Evolutionary conservation across 2,113 vertebrate species (phyloP).

Genomic region (Hiodon tergisus): DNA sequence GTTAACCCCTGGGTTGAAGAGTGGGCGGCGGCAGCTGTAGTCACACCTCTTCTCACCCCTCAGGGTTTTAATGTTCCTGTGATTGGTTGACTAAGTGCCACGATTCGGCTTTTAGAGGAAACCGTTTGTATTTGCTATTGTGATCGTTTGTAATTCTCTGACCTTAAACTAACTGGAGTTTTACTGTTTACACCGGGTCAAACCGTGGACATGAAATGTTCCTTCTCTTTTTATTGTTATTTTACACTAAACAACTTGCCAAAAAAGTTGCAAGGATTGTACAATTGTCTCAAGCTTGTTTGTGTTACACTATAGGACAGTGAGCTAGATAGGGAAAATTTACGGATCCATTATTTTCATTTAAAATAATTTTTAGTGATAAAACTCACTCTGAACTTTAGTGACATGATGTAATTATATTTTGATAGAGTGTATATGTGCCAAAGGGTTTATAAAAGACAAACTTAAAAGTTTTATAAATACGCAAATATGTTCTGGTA

Average conservation of each 20-base stretch:
- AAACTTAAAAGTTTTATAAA: conserved; percentile 35
- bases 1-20: too few relatives aligned
- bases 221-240: background rate
- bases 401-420: conserved; percentile 19
- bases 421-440: conserved; percentile 47
- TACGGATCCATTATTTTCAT: conserved; percentile 14
- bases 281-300: conserved; percentile 9
- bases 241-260: background rate
- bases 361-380: conserved; percentile 6
- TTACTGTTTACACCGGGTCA: background rate
- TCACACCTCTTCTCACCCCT: background rate
- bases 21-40: too few relatives aligned
- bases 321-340: conserved; percentile 14
- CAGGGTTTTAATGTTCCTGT: background rate
- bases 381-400: conserved; percentile 6
- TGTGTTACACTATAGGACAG: conserved; percentile 8
- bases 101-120: conserved; percentile 5
- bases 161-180: background rate
- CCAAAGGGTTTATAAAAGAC: conserved; percentile 80
- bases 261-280: conserved; percentile 14
- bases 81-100: background rate
- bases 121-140: background rate
- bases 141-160: background rate
- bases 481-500: conserved; percentile 33
- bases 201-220: background rate